Evolutionary conservation across 2,888 invertebrate genomes (phyloP).

Genomic region (Galerucella nymphaeae): DNA sequence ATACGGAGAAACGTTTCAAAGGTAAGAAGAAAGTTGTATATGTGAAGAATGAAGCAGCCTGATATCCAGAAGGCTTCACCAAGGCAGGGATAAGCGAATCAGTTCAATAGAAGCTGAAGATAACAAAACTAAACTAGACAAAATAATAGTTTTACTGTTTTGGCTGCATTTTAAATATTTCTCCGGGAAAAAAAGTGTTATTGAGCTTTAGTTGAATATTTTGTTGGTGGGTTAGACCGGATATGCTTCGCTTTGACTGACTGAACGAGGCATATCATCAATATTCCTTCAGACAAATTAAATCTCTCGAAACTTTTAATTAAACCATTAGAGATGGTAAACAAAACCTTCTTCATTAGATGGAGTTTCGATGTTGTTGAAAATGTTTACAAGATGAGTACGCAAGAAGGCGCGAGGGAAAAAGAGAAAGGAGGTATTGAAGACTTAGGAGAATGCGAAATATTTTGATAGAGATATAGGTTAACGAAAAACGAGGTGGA

Average conservation of each 20-base stretch:
- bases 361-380: conserved; percentile 41
- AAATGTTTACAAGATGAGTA: conserved; percentile 38
- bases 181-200: too few species aligned
- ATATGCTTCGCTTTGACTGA: conserved; percentile 26
- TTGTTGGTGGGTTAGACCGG: not conserved
- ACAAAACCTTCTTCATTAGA: conserved; percentile 42
- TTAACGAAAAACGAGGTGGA: not conserved
- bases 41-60: too few species aligned
- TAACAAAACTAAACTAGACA: too few species aligned
- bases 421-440: not conserved
- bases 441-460: conserved; percentile 6
- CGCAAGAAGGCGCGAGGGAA: conserved; percentile 8
- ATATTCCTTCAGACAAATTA: conserved; percentile 42
- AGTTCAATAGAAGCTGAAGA: too few species aligned
- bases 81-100: too few species aligned
- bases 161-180: too few species aligned
- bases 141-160: too few species aligned
- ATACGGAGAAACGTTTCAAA: not conserved
- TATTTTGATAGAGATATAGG: conserved; percentile 10
- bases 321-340: conserved; percentile 46
- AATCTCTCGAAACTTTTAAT: conserved; percentile 48
- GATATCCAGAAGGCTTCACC: too few species aligned
- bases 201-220: not conserved
- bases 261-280: conserved; percentile 23
- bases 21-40: too few species aligned